Evolutionary conservation across 2,888 invertebrate genomes (phyloP), one percentile per base, ranked within the genome.

Genomic region (Idaea biselata): DNA sequence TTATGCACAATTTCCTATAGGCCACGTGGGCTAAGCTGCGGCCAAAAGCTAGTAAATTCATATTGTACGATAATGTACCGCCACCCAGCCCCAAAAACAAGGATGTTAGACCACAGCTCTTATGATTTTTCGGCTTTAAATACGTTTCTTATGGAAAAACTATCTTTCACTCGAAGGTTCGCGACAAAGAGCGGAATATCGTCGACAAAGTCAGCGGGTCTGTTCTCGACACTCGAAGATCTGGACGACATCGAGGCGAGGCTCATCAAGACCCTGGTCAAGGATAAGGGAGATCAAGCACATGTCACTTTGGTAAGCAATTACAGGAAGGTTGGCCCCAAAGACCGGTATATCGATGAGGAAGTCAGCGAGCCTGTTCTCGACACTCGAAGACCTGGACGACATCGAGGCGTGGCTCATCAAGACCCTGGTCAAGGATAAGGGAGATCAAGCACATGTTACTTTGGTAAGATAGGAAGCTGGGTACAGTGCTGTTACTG

Each of bases 151-250:
- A 11, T 14, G 14, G 0, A 44, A 44, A 44, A 44, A 7, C 32
- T 8, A 44, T 44, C 44, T 3, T 44, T 44, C 11, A 8, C 44
- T 14, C 44, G 44, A 14, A 90, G 90, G 59, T 91, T 89, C 59
- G 90, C 89, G 0, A 79, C 84, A 0, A 83, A 86, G 62, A 81
- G 86, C 16, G 87, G 87, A 1, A 68, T 88, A 4, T 80, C 89
- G 0, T 81, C 81, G 0, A 78, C 82, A 0, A 77, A 76, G 58
- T 79, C 84, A n/a, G 81, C 81, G 0, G 75, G 82, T 0, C 67
- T 84, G 1, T 88, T 90, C 6, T 84, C 81, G 8, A 79, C 83
- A 0, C 67, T 88, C 14, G 75, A 79, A 8, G 85, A 85, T 55
- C 74, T 90, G 31, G 77, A 77, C 0, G 79, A 82, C 32, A 68